Conservation (phyloP, 2,113 vertebrate species). For the Cebus imitator region DNA sequence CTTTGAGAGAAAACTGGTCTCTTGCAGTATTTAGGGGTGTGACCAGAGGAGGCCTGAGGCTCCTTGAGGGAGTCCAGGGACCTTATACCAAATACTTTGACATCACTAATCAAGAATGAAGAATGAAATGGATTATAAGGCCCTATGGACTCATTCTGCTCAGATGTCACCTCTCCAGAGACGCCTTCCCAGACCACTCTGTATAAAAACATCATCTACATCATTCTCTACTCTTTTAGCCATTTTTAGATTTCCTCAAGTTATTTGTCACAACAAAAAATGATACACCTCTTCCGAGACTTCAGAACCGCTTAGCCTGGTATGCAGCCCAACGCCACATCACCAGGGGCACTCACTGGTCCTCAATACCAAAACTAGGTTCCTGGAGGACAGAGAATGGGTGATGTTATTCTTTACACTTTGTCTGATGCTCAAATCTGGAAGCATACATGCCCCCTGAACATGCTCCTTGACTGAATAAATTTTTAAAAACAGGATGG, state of each 20-base stretch:
- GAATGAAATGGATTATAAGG: neutral
- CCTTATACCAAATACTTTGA: neutral
- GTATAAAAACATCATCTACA: neutral
- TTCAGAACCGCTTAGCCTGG: neutral
- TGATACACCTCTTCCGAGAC: neutral
- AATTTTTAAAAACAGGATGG: neutral
- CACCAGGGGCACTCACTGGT: too few relatives aligned
- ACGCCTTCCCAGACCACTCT: neutral
- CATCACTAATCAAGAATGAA: neutral
- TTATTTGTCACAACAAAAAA: neutral
- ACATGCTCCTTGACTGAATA: neutral
- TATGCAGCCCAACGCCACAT: fast-evolving
- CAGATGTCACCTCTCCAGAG: neutral
- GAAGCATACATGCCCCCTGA: neutral
- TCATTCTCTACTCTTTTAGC: neutral
- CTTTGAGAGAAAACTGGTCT: slow-evolving; percentile 5
- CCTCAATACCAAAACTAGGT: neutral
- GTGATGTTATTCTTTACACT: neutral
- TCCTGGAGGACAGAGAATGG: neutral
- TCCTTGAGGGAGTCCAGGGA: neutral
- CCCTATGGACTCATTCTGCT: neutral
- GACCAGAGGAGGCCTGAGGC: neutral
- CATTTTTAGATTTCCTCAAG: neutral
- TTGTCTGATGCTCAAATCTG: neutral
- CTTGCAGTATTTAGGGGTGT: neutral